Conservation (phyloP, 2,797 vertebrate species). For the Remorina albescens region DNA sequence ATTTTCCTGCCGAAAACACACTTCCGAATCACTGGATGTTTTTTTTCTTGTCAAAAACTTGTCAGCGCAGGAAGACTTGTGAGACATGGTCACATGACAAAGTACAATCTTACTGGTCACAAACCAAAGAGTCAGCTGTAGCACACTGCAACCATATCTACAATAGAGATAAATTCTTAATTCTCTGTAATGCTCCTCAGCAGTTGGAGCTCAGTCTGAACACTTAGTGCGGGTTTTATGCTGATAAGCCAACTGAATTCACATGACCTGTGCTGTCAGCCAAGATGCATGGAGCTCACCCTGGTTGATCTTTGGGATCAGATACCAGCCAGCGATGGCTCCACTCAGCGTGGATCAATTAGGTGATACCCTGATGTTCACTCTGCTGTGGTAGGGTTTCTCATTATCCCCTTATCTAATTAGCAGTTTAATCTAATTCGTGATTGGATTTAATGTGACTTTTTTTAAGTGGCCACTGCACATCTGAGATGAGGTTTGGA, state of each 20-base stretch:
- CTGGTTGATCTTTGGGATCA: slow-evolving; percentile 10
- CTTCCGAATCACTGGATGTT: too few species aligned
- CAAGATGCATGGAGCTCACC: slow-evolving; percentile 21
- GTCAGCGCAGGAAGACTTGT: too few species aligned
- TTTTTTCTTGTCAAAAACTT: too few species aligned
- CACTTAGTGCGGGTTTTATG: slow-evolving; percentile 8
- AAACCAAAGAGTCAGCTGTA: too few species aligned
- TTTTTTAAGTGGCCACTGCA: slow-evolving; percentile 24
- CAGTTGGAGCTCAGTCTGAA: slow-evolving; percentile 3
- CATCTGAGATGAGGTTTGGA: slow-evolving; percentile 18
- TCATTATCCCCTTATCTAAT: slow-evolving; percentile 41
- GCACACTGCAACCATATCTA: neutral
- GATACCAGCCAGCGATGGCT: slow-evolving; percentile 7
- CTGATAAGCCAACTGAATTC: slow-evolving; percentile 32
- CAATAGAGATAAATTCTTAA: neutral
- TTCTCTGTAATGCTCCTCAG: slow-evolving; percentile 2
- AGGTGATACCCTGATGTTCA: slow-evolving; percentile 37
- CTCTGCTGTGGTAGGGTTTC: slow-evolving; percentile 23
- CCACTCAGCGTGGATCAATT: slow-evolving; percentile 31
- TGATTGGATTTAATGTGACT: slow-evolving; percentile 43
- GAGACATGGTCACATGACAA: too few species aligned
- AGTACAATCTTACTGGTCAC: too few species aligned
- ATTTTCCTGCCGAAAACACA: too few species aligned
- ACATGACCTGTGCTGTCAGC: slow-evolving; percentile 30
- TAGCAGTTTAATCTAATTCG: slow-evolving; percentile 48